Evolutionary conservation across 1,140 invertebrate species (phyloP).

Genomic region (Drosophila arawakana): DNA sequence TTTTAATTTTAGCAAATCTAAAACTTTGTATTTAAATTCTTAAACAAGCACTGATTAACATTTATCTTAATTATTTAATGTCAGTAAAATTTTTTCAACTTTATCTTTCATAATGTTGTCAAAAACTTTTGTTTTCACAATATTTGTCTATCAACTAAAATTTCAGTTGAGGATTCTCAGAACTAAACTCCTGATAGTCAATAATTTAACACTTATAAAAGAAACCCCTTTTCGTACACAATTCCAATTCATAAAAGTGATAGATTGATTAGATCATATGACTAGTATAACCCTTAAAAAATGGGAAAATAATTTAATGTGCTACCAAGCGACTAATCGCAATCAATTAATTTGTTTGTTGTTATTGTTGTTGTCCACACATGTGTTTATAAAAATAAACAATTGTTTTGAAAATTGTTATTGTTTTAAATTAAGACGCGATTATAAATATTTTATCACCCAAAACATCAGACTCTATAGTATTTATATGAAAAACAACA

Average conservation of each 20-base stretch:
- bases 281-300: not conserved
- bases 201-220: not conserved
- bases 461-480: slow-evolving; percentile 29
- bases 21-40: no score
- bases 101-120: no score
- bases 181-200: not conserved
- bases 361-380: not conserved
- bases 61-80: no score
- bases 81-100: no score
- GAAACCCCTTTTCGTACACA: not conserved
- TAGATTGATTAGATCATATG: slow-evolving; percentile 3
- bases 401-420: slow-evolving; percentile 36
- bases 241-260: not conserved
- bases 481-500: slow-evolving; percentile 20
- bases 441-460: slow-evolving; percentile 42
- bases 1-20: no score
- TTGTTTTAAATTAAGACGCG: slow-evolving; percentile 16
- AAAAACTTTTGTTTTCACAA: not conserved
- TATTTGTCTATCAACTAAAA: no score
- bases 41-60: no score
- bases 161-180: not conserved
- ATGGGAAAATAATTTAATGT: slow-evolving; percentile 7
- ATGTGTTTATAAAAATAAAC: slow-evolving; percentile 15
- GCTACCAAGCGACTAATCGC: slow-evolving; percentile 24
- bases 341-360: slow-evolving; percentile 6